A percentile compares a stretch with the other conserved stretches of the same genome.
These are phyloP conservation scores for Murina feae DNA, from an alignment of 2,113 vertebrate genomes.

Conservation along the genomic window DNA sequence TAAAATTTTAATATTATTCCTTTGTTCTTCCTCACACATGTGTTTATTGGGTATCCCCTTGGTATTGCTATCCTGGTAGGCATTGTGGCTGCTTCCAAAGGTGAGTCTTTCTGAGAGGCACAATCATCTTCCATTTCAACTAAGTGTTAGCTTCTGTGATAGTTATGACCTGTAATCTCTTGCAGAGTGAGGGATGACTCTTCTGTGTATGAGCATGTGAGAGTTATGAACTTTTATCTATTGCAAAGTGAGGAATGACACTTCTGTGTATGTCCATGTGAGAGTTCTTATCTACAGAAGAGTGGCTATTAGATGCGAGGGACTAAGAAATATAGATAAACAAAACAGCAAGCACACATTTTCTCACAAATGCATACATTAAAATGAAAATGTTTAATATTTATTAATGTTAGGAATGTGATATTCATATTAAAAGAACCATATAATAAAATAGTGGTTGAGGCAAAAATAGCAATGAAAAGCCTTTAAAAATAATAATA, in stretches of 20 bases:
- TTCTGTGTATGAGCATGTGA: too few relatives aligned
- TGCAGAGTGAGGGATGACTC: not conserved
- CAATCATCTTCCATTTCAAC: not conserved
- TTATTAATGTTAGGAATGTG: not conserved
- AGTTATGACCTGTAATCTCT: not conserved
- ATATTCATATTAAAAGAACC: not conserved
- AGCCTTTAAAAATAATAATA: not conserved
- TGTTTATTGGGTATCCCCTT: too few relatives aligned
- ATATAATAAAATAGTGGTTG: not conserved
- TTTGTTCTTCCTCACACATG: not conserved
- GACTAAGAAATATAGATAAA: not conserved
- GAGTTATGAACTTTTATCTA: too few relatives aligned
- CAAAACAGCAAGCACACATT: not conserved
- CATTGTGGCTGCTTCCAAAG: not conserved
- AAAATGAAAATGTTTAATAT: constrained; percentile 8
- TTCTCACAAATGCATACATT: not conserved
- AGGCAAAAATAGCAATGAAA: not conserved
- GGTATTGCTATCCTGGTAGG: not conserved
- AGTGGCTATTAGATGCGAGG: not conserved
- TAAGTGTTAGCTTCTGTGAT: not conserved
- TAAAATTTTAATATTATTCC: not conserved
- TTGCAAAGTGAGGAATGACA: not conserved
- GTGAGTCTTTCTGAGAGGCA: not conserved
- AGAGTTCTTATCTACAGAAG: not conserved
- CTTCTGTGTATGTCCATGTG: too few relatives aligned